Conservation (phyloP, 2,888 invertebrate species). For the Drosophila nr. perissopoda region DNA sequence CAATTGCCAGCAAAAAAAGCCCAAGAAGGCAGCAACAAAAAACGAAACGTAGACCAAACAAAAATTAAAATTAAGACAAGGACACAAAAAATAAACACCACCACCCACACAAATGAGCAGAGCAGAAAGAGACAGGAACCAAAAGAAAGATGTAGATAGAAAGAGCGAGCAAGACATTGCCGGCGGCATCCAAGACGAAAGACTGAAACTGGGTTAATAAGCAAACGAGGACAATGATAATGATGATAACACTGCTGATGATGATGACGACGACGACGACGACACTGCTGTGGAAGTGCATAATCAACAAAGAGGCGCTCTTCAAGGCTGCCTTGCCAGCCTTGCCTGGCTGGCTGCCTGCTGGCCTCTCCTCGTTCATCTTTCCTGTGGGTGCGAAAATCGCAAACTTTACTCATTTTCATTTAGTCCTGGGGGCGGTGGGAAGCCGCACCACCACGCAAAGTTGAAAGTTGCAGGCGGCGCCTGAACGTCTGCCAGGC, state of each 20-base stretch:
- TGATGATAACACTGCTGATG: conserved; percentile 17
- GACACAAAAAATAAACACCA: conserved; percentile 71
- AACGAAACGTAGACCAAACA: conserved; percentile 74
- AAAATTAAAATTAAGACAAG: conserved; percentile 84
- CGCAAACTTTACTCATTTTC: conserved; percentile 79
- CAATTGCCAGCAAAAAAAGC: conserved; percentile 44
- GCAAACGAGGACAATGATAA: conserved; percentile 61
- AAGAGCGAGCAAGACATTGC: conserved; percentile 34
- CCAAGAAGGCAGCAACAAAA: conserved; percentile 30
- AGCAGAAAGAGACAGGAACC: conserved; percentile 2
- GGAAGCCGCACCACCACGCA: conserved; percentile 10
- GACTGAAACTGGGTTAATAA: conserved; percentile 83
- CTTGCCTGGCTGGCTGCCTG: conserved; percentile 7
- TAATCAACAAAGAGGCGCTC: conserved; percentile 63
- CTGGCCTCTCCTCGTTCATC: conserved; percentile 16
- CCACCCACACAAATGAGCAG: conserved; percentile 37
- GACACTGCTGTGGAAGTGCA: conserved; percentile 68
- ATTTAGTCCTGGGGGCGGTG: conserved; percentile 59
- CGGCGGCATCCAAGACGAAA: conserved; percentile 47
- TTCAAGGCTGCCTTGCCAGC: conserved; percentile 18
- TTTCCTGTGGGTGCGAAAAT: conserved; percentile 62
- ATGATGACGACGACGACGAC: conserved; percentile 22
- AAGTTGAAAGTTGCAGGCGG: conserved; percentile 43
- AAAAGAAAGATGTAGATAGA: not conserved
- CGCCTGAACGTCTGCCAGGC: conserved; percentile 26